Evolutionary conservation across 2,113 vertebrate species (phyloP).

Genomic region (Python bivittatus): DNA sequence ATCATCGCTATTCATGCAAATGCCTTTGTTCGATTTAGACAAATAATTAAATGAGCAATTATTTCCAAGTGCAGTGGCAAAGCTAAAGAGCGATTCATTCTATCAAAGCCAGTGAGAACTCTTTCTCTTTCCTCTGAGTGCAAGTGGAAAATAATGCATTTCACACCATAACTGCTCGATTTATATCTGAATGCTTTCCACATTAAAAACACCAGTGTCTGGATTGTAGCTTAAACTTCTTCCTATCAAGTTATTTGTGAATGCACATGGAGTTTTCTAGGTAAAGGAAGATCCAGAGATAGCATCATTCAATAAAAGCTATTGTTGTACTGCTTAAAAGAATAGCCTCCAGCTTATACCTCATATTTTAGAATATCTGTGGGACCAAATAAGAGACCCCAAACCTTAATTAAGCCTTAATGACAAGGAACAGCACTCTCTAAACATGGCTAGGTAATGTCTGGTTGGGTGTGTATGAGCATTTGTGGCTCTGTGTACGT

Average conservation of each 20-base stretch:
- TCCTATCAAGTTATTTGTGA: background rate
- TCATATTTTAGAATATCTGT: background rate
- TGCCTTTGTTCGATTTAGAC: conserved; percentile 58
- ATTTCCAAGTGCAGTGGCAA: conserved; percentile 48
- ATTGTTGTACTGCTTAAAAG: background rate
- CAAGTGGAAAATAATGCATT: background rate
- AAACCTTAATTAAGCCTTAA: background rate
- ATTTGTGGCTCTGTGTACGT: background rate
- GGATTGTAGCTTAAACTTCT: background rate
- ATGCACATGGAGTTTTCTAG: background rate
- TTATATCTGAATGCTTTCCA: background rate
- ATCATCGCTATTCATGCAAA: conserved; percentile 56
- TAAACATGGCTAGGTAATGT: background rate
- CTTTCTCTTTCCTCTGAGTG: conserved; percentile 18
- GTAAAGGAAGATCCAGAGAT: background rate
- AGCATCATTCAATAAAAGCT: background rate
- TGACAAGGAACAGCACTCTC: background rate
- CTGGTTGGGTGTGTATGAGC: background rate
- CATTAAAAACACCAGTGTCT: background rate
- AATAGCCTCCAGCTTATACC: background rate
- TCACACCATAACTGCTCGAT: background rate
- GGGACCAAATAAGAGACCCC: background rate
- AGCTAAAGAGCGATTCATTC: conserved; percentile 46
- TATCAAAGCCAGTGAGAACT: conserved; percentile 2
- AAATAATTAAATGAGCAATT: conserved; percentile 62